Evolutionary conservation across 2,113 vertebrate species (phyloP), one percentile per base, ranked within the genome.

Genomic region (Centropus unirufus): DNA sequence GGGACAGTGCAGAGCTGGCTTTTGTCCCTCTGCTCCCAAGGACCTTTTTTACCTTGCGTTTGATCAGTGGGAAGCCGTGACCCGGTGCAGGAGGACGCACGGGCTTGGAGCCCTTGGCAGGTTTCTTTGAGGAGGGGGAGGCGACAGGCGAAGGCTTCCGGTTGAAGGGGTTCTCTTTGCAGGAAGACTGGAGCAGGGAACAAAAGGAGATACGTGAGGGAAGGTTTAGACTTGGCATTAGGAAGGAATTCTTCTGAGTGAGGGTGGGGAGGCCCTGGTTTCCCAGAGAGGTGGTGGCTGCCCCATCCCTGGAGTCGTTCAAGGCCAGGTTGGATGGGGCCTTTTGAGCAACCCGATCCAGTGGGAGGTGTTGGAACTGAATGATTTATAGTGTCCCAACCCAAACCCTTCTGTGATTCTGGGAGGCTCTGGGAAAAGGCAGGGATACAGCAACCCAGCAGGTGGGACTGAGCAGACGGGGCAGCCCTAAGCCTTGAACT

Each of bases 21-120:
- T 79, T 87, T 44, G 14, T 14, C 12, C 24, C 47, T 8, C 13
- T 21, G 34, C 24, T 75, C 30, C 81, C 3, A 0, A 76, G 8
- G 8, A 51, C 29, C 52, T 23, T 23, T 84, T 91, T 84, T 91
- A 99, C 99, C 99, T 99, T 99, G 95, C 99, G 99, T 94, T 99
- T 99, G 96, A 99, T 99, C 83, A 99, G 98, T 0, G 99, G 99
- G 89, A 99, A 99, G 55, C 99, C 99, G 0, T 99, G 98, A 83
- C 98, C 98, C 0, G 99, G 98, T 17, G 98, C 98, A 12, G 98
- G 97, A 8, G 98, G 97, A 46, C 98, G 98, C 8, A 75, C 91
- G 6, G 98, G 98, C 64, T 98, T 97, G 49, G 99, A 95, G 40
- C 99, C 99, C 83, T 97, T 99, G 30, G 98, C 96, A 58, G 98